Conservation (phyloP, 2,888 invertebrate species). For the Scelioninae gen. 2 region DNA sequence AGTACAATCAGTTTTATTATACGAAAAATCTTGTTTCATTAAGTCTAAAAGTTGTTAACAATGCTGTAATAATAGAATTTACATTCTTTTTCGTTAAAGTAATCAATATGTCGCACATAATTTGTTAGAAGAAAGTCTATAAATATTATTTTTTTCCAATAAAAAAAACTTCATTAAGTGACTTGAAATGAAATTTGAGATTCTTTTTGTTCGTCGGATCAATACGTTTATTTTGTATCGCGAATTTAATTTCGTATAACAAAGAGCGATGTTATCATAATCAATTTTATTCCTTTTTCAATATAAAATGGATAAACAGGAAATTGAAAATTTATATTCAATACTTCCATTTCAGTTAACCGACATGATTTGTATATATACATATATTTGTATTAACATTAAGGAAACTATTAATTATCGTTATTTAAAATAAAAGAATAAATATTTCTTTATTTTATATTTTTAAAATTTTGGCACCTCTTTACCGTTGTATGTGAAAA, state of each 20-base stretch:
- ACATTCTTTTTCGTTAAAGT: too few species aligned
- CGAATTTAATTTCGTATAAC: conserved; percentile 28
- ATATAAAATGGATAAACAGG: conserved; percentile 10
- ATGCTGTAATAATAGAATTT: too few species aligned
- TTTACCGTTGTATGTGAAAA: too few species aligned
- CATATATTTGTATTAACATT: conserved; percentile 4
- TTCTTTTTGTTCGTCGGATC: conserved; percentile 14
- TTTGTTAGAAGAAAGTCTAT: too few species aligned
- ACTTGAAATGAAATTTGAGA: conserved; percentile 25
- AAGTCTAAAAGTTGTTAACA: too few species aligned
- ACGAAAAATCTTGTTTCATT: too few species aligned
- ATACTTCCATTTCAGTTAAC: conserved; percentile 21
- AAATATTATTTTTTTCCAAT: too few species aligned
- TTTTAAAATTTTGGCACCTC: too few species aligned
- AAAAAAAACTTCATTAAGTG: conserved; percentile 23
- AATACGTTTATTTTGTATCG: conserved; percentile 26
- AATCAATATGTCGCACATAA: too few species aligned
- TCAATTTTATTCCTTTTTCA: conserved; percentile 26
- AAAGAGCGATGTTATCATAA: conserved; percentile 28
- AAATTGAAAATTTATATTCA: conserved; percentile 27
- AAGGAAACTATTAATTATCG: background rate
- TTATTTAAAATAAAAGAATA: background rate
- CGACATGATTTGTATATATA: too few species aligned
- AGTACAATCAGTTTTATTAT: too few species aligned
- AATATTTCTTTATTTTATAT: too few species aligned